Evolutionary conservation across 2,888 invertebrate genomes (phyloP).

Genomic region (Caprella mutica): DNA sequence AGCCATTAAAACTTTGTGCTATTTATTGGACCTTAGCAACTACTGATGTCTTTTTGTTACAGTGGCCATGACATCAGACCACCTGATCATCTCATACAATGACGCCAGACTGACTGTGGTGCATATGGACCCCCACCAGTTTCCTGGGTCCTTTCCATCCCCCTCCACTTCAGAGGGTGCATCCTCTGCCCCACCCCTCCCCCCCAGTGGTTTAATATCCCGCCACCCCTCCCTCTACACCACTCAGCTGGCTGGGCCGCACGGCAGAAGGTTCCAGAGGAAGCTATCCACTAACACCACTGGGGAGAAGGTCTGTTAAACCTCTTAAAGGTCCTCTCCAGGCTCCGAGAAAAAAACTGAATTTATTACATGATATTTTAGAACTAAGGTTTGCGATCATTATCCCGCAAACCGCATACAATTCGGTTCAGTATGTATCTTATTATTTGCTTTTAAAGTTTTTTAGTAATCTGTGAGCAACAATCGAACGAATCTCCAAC

Average conservation of each 20-base stretch:
- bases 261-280: conserved; percentile 48
- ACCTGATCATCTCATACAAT: conserved; percentile 57
- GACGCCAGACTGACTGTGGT: conserved; percentile 58
- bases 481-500: too few species aligned
- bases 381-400: too few species aligned
- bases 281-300: conserved; percentile 46
- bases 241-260: conserved; percentile 48
- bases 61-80: conserved; percentile 56
- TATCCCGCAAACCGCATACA: too few species aligned
- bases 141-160: conserved; percentile 39
- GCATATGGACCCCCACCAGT: conserved; percentile 51
- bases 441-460: too few species aligned
- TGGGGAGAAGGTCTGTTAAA: conserved; percentile 46
- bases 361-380: too few species aligned
- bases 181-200: conserved; percentile 35
- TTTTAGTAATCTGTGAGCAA: too few species aligned
- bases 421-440: too few species aligned
- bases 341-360: too few species aligned
- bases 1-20: neutral
- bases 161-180: neutral
- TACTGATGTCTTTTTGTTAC: conserved; percentile 39
- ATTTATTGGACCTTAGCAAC: neutral
- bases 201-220: conserved; percentile 52
- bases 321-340: too few species aligned
- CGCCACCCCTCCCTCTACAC: conserved; percentile 56